These are phyloP conservation scores for Urechis unicinctus DNA, from an alignment of 2,888 invertebrate genomes.

Conservation along the genomic window DNA sequence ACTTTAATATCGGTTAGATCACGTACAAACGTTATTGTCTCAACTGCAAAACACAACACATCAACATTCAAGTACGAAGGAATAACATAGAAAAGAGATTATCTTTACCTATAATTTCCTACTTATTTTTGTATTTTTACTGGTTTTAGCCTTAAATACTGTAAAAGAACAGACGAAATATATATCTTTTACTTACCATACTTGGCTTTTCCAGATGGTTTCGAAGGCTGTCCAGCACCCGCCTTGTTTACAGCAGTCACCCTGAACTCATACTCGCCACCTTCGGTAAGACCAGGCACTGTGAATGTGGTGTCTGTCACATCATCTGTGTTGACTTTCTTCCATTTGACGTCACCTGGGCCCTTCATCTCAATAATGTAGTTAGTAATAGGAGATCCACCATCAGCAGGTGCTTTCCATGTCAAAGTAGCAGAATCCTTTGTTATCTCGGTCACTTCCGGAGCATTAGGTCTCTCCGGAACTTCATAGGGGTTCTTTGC, in stretches of 20 bases:
- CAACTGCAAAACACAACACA: no score
- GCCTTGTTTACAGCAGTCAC: conserved; percentile 81
- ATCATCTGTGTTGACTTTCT: conserved; percentile 11
- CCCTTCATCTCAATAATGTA: conserved; percentile 37
- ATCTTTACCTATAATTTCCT: no score
- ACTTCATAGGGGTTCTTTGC: conserved; percentile 34
- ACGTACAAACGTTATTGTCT: conserved; percentile 36
- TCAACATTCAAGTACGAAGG: no score
- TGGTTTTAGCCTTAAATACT: no score
- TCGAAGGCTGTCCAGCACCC: conserved; percentile 69
- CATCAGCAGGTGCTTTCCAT: conserved; percentile 50
- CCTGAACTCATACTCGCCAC: conserved; percentile 67
- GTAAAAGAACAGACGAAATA: neutral
- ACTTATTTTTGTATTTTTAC: no score
- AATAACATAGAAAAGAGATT: no score
- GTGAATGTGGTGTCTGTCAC: conserved; percentile 2
- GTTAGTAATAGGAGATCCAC: conserved; percentile 38
- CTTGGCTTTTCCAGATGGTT: conserved; percentile 24
- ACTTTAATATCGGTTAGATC: conserved; percentile 35
- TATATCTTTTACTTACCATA: conserved; percentile 6
- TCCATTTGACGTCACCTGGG: conserved; percentile 29
- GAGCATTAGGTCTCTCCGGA: conserved; percentile 30
- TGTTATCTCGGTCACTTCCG: conserved; percentile 10
- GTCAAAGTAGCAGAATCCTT: conserved; percentile 15
- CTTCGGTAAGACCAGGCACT: conserved; percentile 25